Evolutionary conservation across 2,797 vertebrate genomes (phyloP).

Genomic region (Tragelaphus oryx): DNA sequence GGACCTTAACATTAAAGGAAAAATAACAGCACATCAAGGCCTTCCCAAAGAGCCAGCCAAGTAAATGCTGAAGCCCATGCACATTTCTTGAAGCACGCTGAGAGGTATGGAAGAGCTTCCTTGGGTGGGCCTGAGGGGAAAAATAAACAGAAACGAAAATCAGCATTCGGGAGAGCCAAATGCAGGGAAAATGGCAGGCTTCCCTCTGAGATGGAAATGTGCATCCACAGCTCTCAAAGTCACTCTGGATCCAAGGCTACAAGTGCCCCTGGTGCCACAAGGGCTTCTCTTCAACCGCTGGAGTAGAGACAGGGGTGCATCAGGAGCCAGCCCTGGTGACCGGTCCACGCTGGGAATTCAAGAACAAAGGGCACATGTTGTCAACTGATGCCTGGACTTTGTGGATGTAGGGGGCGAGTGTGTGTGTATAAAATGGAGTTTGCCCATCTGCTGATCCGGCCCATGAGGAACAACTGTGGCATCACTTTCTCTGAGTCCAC

Average conservation of each 20-base stretch:
- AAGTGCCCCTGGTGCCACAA: background rate
- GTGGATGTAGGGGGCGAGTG: background rate
- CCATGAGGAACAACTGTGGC: background rate
- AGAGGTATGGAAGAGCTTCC: background rate
- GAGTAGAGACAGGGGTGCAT: background rate
- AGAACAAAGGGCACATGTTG: background rate
- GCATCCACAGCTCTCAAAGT: background rate
- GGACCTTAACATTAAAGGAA: slow-evolving; percentile 48
- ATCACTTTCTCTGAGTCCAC: background rate
- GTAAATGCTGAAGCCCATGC: background rate
- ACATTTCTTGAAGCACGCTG: background rate
- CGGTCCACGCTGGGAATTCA: background rate
- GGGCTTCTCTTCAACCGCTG: background rate
- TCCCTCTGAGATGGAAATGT: accelerated
- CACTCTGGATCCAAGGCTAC: background rate
- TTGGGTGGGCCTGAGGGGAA: background rate
- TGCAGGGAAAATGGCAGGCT: background rate
- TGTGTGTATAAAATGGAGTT: background rate
- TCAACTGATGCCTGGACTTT: background rate
- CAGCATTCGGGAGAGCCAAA: background rate
- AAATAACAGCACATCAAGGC: background rate
- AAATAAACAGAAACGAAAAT: slow-evolving; percentile 3
- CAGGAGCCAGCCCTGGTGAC: accelerated
- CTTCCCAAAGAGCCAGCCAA: background rate
- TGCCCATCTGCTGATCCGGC: background rate